Percentiles rank a stretch among this genome's conserved stretches.
Conservation (phyloP, 2,113 vertebrate species). For the Pelobates fuscus region DNA sequence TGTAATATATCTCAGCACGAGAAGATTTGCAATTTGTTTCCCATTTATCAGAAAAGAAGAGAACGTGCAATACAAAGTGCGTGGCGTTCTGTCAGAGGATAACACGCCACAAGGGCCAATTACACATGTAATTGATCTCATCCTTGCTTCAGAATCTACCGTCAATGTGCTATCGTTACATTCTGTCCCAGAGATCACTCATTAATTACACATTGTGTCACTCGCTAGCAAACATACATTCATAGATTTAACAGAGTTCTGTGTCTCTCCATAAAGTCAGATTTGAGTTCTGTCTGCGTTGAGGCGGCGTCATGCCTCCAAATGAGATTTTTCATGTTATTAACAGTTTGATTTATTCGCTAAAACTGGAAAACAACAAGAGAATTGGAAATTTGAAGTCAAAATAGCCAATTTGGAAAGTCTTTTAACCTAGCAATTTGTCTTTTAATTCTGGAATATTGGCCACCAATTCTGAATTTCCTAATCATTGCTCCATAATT, state of each 20-base stretch:
- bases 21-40: background rate
- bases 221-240: background rate
- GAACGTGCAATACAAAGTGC: background rate
- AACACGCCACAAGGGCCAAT: background rate
- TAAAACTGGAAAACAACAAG: too few species aligned
- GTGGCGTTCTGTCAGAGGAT: background rate
- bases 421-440: too few species aligned
- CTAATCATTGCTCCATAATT: too few species aligned
- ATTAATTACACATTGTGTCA: background rate
- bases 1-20: background rate
- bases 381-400: too few species aligned
- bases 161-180: background rate
- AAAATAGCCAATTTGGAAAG: too few species aligned
- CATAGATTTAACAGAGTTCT: too few species aligned
- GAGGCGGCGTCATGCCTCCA: too few species aligned
- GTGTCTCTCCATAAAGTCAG: too few species aligned
- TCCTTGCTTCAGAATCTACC: background rate
- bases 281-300: background rate
- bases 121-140: slow-evolving; percentile 1
- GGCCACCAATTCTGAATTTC: too few species aligned
- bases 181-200: background rate
- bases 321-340: too few species aligned
- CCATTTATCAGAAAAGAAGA: slow-evolving; percentile 7
- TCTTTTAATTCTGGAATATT: too few species aligned
- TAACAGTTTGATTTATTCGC: too few species aligned